phyloP scores from a whole-genome alignment of 2,797 vertebrate genomes.

The Leptatherina wallacei region DNA sequence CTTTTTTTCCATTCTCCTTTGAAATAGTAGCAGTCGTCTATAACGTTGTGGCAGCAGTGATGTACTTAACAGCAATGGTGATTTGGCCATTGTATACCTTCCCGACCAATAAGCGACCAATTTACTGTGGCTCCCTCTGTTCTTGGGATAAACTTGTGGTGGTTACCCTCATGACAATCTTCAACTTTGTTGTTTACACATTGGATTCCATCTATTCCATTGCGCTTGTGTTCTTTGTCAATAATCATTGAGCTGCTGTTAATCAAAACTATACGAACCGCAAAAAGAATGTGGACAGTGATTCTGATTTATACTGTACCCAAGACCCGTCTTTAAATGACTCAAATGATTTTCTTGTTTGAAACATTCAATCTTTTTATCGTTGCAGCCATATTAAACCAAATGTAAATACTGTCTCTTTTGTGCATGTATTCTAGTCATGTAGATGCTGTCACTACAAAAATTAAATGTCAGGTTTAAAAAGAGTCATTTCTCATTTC shows the following conservation, averaged over 20 bases:
- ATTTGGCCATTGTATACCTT: conserved; percentile 89
- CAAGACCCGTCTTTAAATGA: not conserved
- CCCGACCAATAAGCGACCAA: not conserved
- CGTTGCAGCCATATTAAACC: not conserved
- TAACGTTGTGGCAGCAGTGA: conserved; percentile 80
- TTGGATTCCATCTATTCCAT: conserved; percentile 85
- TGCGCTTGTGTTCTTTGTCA: conserved; percentile 79
- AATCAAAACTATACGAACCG: not conserved
- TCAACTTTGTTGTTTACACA: conserved; percentile 86
- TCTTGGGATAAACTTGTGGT: conserved; percentile 79
- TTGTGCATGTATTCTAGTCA: not conserved
- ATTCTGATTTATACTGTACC: not conserved
- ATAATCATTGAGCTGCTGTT: conserved; percentile 18
- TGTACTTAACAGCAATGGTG: conserved; percentile 84
- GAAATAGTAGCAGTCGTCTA: conserved; percentile 82
- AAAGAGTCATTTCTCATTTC: not conserved
- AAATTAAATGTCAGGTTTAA: not conserved
- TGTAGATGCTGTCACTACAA: not conserved
- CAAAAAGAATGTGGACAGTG: not conserved
- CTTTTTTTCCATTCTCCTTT: conserved; percentile 75
- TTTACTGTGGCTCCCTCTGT: not conserved
- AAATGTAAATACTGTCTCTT: not conserved
- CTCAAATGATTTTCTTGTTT: not conserved
- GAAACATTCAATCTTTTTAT: not conserved
- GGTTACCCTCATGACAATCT: conserved; percentile 84